These are phyloP conservation scores for Pachycephala philippinensis DNA, from an alignment of 2,113 vertebrate species.

Conservation along the genomic window DNA sequence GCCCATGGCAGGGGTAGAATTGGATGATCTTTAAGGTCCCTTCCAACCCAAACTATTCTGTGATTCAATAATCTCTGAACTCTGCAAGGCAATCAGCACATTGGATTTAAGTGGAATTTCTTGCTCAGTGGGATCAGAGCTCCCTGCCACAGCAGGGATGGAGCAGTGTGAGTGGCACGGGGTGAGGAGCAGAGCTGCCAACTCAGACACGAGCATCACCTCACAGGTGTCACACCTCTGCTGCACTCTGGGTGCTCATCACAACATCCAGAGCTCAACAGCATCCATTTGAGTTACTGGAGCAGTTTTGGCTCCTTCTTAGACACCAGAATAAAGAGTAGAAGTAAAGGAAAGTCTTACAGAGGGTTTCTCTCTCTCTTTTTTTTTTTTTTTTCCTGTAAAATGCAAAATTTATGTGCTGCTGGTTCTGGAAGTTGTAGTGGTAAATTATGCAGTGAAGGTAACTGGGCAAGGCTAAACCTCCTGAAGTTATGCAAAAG, in stretches of 20 bases:
- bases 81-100: not conserved
- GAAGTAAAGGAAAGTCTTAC: not conserved
- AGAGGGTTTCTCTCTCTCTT: not conserved
- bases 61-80: not conserved
- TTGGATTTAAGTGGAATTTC: not conserved
- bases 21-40: accelerated
- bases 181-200: not conserved
- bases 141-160: not conserved
- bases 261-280: not conserved
- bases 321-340: not conserved
- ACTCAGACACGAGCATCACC: not conserved
- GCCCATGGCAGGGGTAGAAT: not conserved
- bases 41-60: not conserved
- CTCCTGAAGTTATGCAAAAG: not conserved
- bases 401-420: not conserved
- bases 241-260: not conserved
- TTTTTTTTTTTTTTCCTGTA: not conserved
- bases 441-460: slow-evolving; percentile 29
- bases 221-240: not conserved
- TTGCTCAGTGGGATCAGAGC: not conserved
- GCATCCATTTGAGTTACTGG: not conserved
- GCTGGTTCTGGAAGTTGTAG: not conserved
- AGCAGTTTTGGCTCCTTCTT: not conserved
- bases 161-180: not conserved
- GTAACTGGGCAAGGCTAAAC: not conserved